These are phyloP conservation scores for Anthoscopus minutus DNA, from an alignment of 2,113 vertebrate species.

Conservation along the genomic window DNA sequence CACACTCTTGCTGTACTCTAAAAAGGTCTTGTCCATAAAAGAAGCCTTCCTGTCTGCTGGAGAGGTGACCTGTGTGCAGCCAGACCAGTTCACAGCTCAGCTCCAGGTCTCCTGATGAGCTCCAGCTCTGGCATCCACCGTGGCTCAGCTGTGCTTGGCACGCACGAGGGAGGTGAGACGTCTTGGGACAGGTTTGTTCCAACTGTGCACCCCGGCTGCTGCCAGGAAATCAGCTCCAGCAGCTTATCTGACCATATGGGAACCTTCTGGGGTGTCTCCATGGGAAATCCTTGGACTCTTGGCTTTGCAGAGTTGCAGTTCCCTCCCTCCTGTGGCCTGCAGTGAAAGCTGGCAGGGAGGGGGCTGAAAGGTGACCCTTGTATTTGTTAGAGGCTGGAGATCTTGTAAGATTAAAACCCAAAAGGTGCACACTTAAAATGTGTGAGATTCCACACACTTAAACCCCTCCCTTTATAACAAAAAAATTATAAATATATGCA, in stretches of 20 bases:
- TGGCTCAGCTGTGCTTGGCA: neutral
- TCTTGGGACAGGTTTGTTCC: neutral
- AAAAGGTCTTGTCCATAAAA: neutral
- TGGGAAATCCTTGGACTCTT: neutral
- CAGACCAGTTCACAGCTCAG: neutral
- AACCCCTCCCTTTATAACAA: neutral
- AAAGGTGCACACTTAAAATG: neutral
- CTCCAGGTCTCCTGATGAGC: neutral
- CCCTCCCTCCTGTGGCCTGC: neutral
- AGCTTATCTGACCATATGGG: neutral
- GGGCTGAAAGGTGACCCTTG: neutral
- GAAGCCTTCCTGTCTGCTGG: neutral
- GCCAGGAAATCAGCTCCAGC: slow-evolving; percentile 11
- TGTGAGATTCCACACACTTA: neutral
- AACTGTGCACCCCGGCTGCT: neutral
- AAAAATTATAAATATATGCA: neutral
- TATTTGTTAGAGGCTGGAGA: neutral
- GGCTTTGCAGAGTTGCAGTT: neutral
- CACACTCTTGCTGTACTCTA: neutral
- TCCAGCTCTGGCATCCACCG: neutral
- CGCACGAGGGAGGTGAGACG: neutral
- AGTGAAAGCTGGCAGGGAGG: neutral
- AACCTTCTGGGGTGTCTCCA: neutral
- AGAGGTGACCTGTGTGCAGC: neutral
- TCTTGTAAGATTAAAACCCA: neutral